Evolutionary conservation across 2,113 vertebrate species (phyloP), one percentile per base, ranked within the genome.

Genomic region (Circaetus gallicus): DNA sequence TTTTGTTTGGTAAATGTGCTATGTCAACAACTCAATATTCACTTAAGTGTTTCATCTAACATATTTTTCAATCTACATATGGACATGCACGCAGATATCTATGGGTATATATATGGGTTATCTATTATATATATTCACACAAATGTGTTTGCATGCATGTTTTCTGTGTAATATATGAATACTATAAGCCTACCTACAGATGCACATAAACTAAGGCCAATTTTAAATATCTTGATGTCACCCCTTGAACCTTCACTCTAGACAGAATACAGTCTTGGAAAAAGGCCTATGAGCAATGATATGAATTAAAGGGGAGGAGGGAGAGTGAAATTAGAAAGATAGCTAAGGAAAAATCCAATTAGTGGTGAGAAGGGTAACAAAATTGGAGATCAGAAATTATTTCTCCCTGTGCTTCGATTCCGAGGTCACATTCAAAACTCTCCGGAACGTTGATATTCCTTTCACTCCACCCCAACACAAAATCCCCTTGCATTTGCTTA

Each of bases 321-420:
- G 28, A 83, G 80, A 90, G 62, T 16, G 55, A 94, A 94, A 92
- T 70, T 89, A 91, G 92, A 93, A 97, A 93, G 91, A 93, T 82
- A 50, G 65, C 52, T 70, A 84, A 96, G 52, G 69, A 94, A 72
- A 96, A 92, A 91, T 86, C 74, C 69, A 89, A 88, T 82, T 79
- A 96, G 56, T 9, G 4, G 36, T 58, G 80, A 96, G 94, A 93
- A 83, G 63, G 76, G n/a, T 83, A 90, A 88, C 61, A 96, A 93
- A 95, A 94, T 80, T 36, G 36, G 86, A 95, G 96, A 94, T 88
- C 53, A 96, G 85, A 93, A 89, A 93, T 93, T 93, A 86, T 89
- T 93, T 82, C 85, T 80, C 50, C 47, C 70, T 67, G 19, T 4
- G 14, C 18, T 88, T 95, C 7, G 1, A 76, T 82, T 88, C 80